Conservation (phyloP, 2,888 invertebrate genomes). For the Cephus pulcher region DNA sequence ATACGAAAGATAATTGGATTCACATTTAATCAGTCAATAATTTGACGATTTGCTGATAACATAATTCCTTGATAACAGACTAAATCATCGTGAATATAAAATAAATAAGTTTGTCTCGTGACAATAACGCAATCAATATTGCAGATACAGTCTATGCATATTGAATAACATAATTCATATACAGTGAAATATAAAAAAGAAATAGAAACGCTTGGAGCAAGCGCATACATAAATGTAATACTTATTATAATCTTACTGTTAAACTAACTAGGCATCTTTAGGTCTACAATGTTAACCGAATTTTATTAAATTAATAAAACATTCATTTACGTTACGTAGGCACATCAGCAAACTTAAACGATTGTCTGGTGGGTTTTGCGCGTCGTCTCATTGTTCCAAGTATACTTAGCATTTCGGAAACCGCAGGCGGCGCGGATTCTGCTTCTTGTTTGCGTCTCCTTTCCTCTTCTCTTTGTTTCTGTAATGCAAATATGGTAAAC, state of each 20-base stretch:
- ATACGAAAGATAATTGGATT: background rate
- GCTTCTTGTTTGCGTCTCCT: constrained; percentile 73
- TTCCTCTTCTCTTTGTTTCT: constrained; percentile 70
- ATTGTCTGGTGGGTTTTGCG: constrained; percentile 66
- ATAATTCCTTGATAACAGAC: background rate
- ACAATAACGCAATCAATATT: background rate
- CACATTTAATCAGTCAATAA: background rate
- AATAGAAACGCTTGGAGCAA: background rate
- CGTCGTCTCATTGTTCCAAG: constrained; percentile 73
- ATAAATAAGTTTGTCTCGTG: background rate
- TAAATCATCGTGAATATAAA: background rate
- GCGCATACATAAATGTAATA: background rate
- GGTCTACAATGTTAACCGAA: background rate
- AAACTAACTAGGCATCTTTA: background rate
- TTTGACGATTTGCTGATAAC: background rate
- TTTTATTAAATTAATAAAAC: background rate
- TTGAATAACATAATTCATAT: background rate
- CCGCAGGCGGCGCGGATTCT: constrained; percentile 69
- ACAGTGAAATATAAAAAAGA: background rate
- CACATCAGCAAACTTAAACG: constrained; percentile 48
- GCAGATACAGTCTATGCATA: background rate
- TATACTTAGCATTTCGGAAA: constrained; percentile 77
- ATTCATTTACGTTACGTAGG: constrained; percentile 36
- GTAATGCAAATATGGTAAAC: constrained; percentile 17
- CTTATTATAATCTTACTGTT: background rate